phyloP scores from a whole-genome alignment of 37 sponge, comb jelly and placozoan genomes.

The Tethya wilhelma region DNA sequence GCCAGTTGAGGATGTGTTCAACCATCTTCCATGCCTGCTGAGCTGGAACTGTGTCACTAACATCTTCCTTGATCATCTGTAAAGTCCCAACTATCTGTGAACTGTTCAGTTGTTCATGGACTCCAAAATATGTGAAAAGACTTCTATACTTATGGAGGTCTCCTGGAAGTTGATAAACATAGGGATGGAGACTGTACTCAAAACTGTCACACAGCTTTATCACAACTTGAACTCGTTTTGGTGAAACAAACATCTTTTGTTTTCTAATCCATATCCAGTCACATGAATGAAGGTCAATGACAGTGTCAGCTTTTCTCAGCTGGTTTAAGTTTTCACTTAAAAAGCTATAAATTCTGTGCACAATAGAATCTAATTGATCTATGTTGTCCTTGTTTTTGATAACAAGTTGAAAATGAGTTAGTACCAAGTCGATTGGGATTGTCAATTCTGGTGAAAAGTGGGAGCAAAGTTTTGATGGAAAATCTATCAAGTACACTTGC shows the following conservation, averaged over 20 bases:
- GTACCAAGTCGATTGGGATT: not conserved
- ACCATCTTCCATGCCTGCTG: constrained; percentile 44
- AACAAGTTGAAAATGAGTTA: constrained; percentile 20
- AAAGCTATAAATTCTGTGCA: not conserved
- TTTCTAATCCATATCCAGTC: constrained; percentile 49
- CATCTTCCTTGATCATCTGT: constrained; percentile 26
- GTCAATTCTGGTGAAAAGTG: too few species aligned
- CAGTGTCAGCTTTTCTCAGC: not conserved
- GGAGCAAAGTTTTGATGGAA: not conserved
- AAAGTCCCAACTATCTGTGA: constrained; percentile 47
- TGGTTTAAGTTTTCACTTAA: not conserved
- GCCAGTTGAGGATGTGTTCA: constrained; percentile 56
- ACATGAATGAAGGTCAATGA: not conserved
- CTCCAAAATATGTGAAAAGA: constrained; percentile 46
- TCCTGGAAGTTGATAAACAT: constrained; percentile 45
- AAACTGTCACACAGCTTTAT: constrained; percentile 33
- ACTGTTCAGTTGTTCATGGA: constrained; percentile 3
- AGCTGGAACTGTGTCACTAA: not conserved
- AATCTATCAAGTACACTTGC: constrained; percentile 28
- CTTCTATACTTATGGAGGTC: not conserved
- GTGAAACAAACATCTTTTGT: constrained; percentile 35
- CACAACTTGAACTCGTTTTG: constrained; percentile 1
- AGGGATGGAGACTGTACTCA: constrained; percentile 37
- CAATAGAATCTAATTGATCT: not conserved
- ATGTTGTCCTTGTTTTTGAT: constrained; percentile 16